Base-by-base conservation (phyloP, 2,113 vertebrate genomes). In the Lepidothrix coronata region DNA sequence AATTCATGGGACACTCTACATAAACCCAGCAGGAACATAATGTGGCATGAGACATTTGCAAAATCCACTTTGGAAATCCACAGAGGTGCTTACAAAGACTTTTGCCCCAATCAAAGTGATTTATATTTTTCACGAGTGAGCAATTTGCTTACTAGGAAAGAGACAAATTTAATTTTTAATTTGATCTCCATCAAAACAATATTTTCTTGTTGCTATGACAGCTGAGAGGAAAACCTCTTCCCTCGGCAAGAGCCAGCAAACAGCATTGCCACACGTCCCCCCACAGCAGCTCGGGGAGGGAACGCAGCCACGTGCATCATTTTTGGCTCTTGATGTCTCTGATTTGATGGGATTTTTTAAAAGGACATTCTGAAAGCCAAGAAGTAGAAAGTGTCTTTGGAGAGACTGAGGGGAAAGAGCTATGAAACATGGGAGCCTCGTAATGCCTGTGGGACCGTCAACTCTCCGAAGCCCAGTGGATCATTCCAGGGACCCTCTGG, bases 161-260 rank as follows among this genome's bases (percentile, higher is more conserved):
- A 92, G 79, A 96, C 84, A 91, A 94, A 91, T 85, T 85, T 92
- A 68, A 89, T 96, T 96, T 96, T 94, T 95, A 95, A 95, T 96
- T 93, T 57, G 25, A 81, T 89, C 89, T 70, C 83, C 35, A 17
- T 91, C 96, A 95, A 96, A 96, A 78, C 96, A 94, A 48, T 96
- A 95, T 92, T 95, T 95, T 78, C 95, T 87, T n/a, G 95, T 97
- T 96, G 91, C 95, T 96, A 92, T 92, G 95, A 96, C 93, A 89
- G 88, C 86, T 85, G 71, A 86, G 86, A 89, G 61, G 77, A 95
- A 96, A 97, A 93, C 49, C 81, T 93, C 93, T 73, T 89, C 55
- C 57, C 72, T 81, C 8, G 1, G n/a, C 9, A 37, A 65, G 76
- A 91, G 77, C 39, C 63, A 90, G 75, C 79, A 13, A 68, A 89